phyloP scores from a whole-genome alignment of 2,113 vertebrate genomes.

The Seriola quinqueradiata region DNA sequence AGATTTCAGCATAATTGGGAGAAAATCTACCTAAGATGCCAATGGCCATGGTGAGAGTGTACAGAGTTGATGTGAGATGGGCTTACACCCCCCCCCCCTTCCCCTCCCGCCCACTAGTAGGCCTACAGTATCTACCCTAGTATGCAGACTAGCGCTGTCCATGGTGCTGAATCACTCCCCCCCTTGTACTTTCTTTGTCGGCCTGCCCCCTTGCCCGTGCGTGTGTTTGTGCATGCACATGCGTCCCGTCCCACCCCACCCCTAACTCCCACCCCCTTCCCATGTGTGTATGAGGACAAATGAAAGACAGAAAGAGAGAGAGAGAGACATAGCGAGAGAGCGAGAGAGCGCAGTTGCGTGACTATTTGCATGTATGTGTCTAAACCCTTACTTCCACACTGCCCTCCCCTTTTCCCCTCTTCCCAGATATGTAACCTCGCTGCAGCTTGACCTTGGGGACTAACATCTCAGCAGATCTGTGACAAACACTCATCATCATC shows the following conservation, averaged over 20 bases:
- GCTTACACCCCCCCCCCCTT: not conserved
- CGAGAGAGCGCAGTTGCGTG: conserved; percentile 23
- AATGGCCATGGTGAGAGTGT: conserved; percentile 26
- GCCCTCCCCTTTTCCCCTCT: not conserved
- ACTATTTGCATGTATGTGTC: conserved; percentile 59
- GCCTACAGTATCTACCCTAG: conserved; percentile 28
- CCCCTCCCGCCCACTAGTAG: not conserved
- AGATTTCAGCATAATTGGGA: conserved; percentile 29
- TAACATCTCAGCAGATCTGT: conserved; percentile 60
- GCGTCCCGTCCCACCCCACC: too few relatives aligned
- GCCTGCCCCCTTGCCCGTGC: not conserved
- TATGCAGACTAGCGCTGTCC: conserved; percentile 59
- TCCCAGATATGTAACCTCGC: conserved; percentile 21
- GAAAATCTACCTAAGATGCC: conserved; percentile 16
- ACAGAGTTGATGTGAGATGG: conserved; percentile 42
- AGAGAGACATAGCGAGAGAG: not conserved
- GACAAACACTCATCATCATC: conserved; percentile 47
- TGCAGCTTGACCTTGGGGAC: conserved; percentile 56
- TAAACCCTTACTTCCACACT: not conserved
- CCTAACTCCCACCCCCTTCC: not conserved
- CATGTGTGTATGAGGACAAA: not conserved
- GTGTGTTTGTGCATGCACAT: not conserved
- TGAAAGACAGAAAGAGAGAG: conserved; percentile 1
- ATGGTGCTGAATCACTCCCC: conserved; percentile 73
- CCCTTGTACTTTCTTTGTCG: not conserved